Percentiles rank a stretch among this genome's conserved stretches.
phyloP scores from a whole-genome alignment of 2,888 invertebrate genomes.

The Athalia circularis region DNA sequence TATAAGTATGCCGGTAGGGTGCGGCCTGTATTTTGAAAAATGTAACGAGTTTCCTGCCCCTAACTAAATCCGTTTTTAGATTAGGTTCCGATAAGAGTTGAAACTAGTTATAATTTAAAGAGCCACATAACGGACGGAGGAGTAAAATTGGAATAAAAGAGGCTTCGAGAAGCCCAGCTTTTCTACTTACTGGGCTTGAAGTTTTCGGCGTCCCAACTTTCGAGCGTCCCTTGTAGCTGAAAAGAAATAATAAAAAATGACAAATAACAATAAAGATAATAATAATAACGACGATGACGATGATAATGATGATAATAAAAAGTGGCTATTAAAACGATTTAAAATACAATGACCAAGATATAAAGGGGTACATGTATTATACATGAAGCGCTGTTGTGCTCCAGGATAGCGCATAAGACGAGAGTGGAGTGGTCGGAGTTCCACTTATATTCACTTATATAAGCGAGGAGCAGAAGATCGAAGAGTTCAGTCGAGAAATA shows the following conservation, averaged over 20 bases:
- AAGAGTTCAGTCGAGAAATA: constrained; percentile 13
- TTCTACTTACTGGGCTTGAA: constrained; percentile 68
- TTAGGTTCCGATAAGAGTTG: constrained; percentile 11
- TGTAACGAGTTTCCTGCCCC: constrained; percentile 22
- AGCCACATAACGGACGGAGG: background rate
- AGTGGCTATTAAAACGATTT: constrained; percentile 52
- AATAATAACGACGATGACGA: constrained; percentile 57
- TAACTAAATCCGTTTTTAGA: constrained; percentile 9
- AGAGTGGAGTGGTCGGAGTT: background rate
- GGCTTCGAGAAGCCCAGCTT: background rate
- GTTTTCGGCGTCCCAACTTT: constrained; percentile 67
- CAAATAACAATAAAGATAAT: background rate
- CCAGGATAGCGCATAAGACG: constrained; percentile 19
- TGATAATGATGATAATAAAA: constrained; percentile 54
- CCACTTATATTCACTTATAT: constrained; percentile 38
- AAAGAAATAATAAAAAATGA: constrained; percentile 56
- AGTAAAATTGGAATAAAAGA: background rate
- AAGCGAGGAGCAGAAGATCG: constrained; percentile 3
- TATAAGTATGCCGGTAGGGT: no score
- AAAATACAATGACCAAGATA: constrained; percentile 59
- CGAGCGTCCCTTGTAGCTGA: constrained; percentile 67
- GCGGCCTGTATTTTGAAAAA: constrained; percentile 16
- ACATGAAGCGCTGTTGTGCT: constrained; percentile 49
- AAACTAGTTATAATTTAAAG: constrained; percentile 26
- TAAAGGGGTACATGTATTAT: constrained; percentile 54